phyloP scores from a whole-genome alignment of 2,888 invertebrate genomes.

The Therioaphis trifolii region DNA sequence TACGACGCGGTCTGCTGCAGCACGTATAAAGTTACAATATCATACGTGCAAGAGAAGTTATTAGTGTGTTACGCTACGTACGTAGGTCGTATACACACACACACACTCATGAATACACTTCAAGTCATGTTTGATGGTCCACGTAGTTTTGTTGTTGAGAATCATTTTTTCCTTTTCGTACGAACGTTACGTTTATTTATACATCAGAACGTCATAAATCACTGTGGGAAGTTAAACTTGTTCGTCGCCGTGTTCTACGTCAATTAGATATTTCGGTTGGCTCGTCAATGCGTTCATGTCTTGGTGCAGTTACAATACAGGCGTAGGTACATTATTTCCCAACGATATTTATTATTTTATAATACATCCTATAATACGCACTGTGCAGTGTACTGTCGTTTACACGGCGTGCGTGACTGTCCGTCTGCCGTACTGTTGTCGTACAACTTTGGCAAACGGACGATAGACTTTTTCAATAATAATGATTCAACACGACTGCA shows the following conservation, averaged over 20 bases:
- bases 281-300: constrained; percentile 15
- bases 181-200: constrained; percentile 7
- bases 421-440: not conserved
- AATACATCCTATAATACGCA: not conserved
- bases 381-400: not conserved
- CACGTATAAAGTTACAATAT: no score
- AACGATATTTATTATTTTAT: constrained; percentile 1
- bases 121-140: not conserved
- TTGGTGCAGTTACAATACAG: not conserved
- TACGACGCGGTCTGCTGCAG: not conserved
- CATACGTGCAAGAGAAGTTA: not conserved
- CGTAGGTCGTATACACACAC: no score
- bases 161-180: not conserved
- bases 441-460: not conserved
- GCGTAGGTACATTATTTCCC: constrained; percentile 33
- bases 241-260: constrained; percentile 20
- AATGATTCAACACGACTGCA: no score
- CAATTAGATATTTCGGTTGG: constrained; percentile 36
- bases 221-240: constrained; percentile 39
- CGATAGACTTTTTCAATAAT: no score
- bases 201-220: constrained; percentile 8
- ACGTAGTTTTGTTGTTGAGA: not conserved
- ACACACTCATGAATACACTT: not conserved
- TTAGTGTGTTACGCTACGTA: not conserved
- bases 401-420: not conserved